These are phyloP conservation scores for Scleropages formosus DNA, from an alignment of 2,797 vertebrate genomes.

Conservation along the genomic window DNA sequence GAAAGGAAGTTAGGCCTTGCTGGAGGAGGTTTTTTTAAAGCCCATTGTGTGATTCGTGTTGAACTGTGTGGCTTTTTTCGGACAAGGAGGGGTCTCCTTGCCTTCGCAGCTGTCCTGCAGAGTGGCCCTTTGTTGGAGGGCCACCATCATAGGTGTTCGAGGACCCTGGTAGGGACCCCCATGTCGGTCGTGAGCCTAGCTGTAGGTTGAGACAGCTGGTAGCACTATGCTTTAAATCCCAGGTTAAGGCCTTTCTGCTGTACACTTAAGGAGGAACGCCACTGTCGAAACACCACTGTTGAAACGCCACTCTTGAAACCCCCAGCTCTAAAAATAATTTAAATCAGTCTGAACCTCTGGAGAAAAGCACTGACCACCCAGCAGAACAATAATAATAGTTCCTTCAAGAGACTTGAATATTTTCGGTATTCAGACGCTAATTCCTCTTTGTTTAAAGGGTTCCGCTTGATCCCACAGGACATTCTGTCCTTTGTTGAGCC, in stretches of 20 bases:
- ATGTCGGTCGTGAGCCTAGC: too few relatives aligned
- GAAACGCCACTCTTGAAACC: too few relatives aligned
- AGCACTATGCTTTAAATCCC: too few relatives aligned
- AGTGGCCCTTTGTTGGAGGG: constrained; percentile 29
- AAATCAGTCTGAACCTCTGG: too few relatives aligned
- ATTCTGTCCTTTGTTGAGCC: not conserved
- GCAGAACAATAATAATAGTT: not conserved
- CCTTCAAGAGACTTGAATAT: not conserved
- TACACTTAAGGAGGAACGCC: too few relatives aligned
- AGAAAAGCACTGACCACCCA: too few relatives aligned
- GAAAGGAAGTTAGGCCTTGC: constrained; percentile 9
- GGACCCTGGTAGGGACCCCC: too few relatives aligned
- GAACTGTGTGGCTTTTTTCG: constrained; percentile 29
- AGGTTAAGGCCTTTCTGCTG: too few relatives aligned
- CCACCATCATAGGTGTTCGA: too few relatives aligned
- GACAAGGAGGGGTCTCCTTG: constrained; percentile 17
- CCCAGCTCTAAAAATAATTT: too few relatives aligned
- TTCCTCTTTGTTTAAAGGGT: not conserved
- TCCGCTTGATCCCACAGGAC: not conserved
- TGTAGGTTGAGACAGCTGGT: too few relatives aligned
- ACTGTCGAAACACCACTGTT: too few relatives aligned
- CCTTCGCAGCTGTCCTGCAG: constrained; percentile 28
- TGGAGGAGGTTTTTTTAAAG: not conserved
- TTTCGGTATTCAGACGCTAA: constrained; percentile 1
- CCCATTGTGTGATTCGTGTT: constrained; percentile 20